phyloP scores from a whole-genome alignment of 2,113 vertebrate genomes.

The Austrofundulus limnaeus region DNA sequence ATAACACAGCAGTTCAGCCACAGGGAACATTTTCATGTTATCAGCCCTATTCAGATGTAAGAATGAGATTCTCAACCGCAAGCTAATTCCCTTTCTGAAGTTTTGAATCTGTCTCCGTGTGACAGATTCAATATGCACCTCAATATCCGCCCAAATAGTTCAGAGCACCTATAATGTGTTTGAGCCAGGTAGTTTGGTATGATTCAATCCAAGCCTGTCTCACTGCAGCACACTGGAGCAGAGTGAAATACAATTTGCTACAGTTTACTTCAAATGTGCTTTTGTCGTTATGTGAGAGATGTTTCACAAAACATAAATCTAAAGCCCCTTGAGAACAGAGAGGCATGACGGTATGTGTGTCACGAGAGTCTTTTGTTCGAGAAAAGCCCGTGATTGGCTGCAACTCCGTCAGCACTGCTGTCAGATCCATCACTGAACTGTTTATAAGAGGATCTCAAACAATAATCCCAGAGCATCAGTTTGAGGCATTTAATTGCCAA shows the following conservation, averaged over 20 bases:
- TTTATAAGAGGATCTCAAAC: constrained; percentile 4
- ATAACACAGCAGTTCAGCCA: neutral
- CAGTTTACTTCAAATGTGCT: constrained; percentile 49
- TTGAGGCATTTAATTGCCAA: constrained; percentile 1
- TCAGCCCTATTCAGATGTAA: constrained; percentile 23
- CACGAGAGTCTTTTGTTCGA: constrained; percentile 25
- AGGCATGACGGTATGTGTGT: constrained; percentile 4
- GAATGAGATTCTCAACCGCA: constrained; percentile 39
- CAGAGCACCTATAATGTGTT: constrained; percentile 44
- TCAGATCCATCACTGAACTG: constrained; percentile 5
- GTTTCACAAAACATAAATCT: constrained; percentile 36
- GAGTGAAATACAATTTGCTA: constrained; percentile 42
- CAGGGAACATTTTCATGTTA: constrained; percentile 32
- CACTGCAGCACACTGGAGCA: constrained; percentile 37
- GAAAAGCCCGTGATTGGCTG: constrained; percentile 21
- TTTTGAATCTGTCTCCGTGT: constrained; percentile 23
- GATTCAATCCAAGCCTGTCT: constrained; percentile 50
- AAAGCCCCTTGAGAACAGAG: constrained; percentile 19
- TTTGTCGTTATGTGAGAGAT: constrained; percentile 33
- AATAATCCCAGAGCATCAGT: constrained; percentile 15
- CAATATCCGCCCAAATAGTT: constrained; percentile 40
- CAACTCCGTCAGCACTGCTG: constrained; percentile 21
- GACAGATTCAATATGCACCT: constrained; percentile 57
- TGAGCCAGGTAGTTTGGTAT: constrained; percentile 45
- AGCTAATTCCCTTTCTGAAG: constrained; percentile 29